Conservation (phyloP, 2,888 invertebrate species). For the Dryadula phaetusa region DNA sequence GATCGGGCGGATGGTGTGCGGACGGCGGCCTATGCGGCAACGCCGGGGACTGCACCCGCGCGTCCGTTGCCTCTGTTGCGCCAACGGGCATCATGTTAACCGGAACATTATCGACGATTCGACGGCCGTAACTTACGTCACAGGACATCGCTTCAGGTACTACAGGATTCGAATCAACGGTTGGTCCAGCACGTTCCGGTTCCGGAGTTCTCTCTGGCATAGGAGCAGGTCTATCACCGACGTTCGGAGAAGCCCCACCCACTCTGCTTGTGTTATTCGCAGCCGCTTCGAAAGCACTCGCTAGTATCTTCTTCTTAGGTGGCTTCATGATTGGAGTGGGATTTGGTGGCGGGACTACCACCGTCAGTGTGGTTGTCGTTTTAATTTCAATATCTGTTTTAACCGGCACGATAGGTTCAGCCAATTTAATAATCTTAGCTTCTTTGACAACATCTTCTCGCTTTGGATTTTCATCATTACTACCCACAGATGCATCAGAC, state of each 20-base stretch:
- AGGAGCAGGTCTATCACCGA: conserved; percentile 38
- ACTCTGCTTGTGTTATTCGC: conserved; percentile 50
- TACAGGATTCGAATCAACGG: conserved; percentile 43
- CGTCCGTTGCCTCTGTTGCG: conserved; percentile 72
- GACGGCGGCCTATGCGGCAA: conserved; percentile 74
- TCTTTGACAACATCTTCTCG: conserved; percentile 63
- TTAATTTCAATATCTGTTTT: conserved; percentile 45
- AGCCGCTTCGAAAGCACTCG: conserved; percentile 67
- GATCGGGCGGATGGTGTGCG: conserved; percentile 63
- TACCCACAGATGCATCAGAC: conserved; percentile 87
- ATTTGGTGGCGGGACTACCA: conserved; percentile 45
- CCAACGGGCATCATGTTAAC: conserved; percentile 69
- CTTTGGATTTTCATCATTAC: conserved; percentile 80
- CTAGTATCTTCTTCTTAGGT: conserved; percentile 75
- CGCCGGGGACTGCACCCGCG: conserved; percentile 76
- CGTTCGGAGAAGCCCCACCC: conserved; percentile 43
- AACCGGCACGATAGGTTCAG: conserved; percentile 29
- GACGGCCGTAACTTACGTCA: conserved; percentile 50
- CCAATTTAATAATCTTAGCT: conserved; percentile 59
- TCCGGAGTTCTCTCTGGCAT: conserved; percentile 31
- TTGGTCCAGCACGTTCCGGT: conserved; percentile 32
- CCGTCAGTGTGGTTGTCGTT: conserved; percentile 35
- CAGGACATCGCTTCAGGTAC: conserved; percentile 50
- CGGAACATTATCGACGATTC: conserved; percentile 60
- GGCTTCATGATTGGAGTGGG: conserved; percentile 73